Evolutionary conservation across 2,797 vertebrate genomes (phyloP), one percentile per base, ranked within the genome.

Genomic region (Leptodactylus fallax): DNA sequence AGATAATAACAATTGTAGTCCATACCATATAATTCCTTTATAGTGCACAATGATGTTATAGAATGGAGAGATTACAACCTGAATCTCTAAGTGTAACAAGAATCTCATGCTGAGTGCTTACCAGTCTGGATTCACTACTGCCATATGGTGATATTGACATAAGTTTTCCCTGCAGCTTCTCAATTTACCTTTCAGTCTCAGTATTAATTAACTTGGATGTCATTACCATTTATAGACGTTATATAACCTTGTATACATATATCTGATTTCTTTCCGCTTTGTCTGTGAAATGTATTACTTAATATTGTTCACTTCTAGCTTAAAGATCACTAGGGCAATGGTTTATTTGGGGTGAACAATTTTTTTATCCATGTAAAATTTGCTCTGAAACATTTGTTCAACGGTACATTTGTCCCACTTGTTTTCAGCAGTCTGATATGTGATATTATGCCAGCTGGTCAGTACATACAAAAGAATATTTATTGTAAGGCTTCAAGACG

Each of bases 141-240:
- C 53, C 61, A 81, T 81, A 65, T 81, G 45, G 79, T 61, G 36
- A 27, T 81, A 63, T 81, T 79, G 78, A 79, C 56, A 58, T 36
- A 79, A 79, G 78, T 76, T 76, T 76, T 76, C 78, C 25, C 53
- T 60, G 78, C 78, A 79, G 78, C 78, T 79, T 76, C 55, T 79
- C 78, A 79, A 76, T 76, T 76, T 76, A 76, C 72, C 72, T 76
- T 76, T 76, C 72, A 76, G 72, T 76, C 72, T 51, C 47, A 76
- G 72, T 60, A 58, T 79, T 79, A 79, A 79, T 79, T 60, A 79
- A 79, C 53, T 60, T 79, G 78, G 55, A 79, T 79, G 27, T 58
- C 53, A 58, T 79, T 79, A 58, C 25, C 56, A 58, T 79, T 79
- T 60, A 79, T 36, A 60, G 78, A 76, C 51, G 72, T 23, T 51